phyloP scores from a whole-genome alignment of 2,888 invertebrate species.

The Trichopria drosophilae region DNA sequence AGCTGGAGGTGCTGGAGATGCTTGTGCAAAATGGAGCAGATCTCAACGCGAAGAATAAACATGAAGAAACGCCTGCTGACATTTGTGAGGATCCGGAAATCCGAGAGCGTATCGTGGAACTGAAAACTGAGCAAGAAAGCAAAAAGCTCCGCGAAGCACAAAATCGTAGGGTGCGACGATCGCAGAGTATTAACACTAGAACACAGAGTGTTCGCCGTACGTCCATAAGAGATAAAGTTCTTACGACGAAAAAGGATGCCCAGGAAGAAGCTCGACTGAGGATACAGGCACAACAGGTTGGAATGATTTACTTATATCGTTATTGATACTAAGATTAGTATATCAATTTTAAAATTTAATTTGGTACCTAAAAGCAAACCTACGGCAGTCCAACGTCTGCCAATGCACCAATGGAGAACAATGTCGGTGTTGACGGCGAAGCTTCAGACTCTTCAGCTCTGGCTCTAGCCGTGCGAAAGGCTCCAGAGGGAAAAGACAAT shows the following conservation, averaged over 20 bases:
- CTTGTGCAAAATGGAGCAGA: constrained; percentile 96
- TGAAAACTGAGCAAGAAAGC: constrained; percentile 87
- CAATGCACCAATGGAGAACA: constrained; percentile 41
- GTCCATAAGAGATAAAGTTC: constrained; percentile 88
- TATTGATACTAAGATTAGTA: too few species aligned
- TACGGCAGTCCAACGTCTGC: constrained; percentile 36
- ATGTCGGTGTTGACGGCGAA: constrained; percentile 38
- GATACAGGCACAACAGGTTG: constrained; percentile 66
- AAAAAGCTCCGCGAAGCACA: constrained; percentile 69
- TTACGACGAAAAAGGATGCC: constrained; percentile 92
- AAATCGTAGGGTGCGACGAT: constrained; percentile 68
- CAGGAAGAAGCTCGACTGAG: constrained; percentile 85
- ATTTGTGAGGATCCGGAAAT: constrained; percentile 96
- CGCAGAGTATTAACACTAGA: constrained; percentile 76
- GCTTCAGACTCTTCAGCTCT: constrained; percentile 48
- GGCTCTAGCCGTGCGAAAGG: constrained; percentile 65
- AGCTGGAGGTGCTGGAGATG: constrained; percentile 94
- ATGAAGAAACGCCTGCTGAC: constrained; percentile 96
- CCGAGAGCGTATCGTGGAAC: constrained; percentile 82
- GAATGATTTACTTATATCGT: constrained; percentile 10
- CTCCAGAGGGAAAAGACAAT: constrained; percentile 80
- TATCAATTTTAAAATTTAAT: constrained; percentile 1
- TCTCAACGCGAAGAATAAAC: constrained; percentile 93
- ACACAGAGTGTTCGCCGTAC: constrained; percentile 93
- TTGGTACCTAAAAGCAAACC: constrained; percentile 21